A percentile compares a stretch with the other conserved stretches of the same genome.
Evolutionary conservation across 2,797 vertebrate genomes (phyloP).

Genomic region (Enteromius unitaeniatus): DNA sequence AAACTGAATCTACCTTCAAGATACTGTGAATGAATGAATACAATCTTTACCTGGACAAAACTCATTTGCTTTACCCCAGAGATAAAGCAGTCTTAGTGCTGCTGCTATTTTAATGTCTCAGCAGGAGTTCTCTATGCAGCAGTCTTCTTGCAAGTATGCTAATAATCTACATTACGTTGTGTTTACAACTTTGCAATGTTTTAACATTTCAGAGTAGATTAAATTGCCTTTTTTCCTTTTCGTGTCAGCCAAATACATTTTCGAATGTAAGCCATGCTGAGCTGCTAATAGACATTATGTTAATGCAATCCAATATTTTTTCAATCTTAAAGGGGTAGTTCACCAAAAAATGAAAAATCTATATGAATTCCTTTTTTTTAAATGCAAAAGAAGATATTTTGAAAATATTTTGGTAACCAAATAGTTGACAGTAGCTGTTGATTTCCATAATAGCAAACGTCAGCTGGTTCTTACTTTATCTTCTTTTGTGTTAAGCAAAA

Average conservation of each 20-base stretch:
- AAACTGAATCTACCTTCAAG: background rate
- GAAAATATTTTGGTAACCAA: background rate
- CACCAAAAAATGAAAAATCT: background rate
- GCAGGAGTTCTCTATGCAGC: background rate
- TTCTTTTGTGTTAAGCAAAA: background rate
- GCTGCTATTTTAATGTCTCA: background rate
- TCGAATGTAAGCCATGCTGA: constrained; percentile 4
- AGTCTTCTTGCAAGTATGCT: constrained; percentile 4
- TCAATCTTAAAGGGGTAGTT: background rate
- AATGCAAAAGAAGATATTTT: background rate
- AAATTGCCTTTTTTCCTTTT: background rate
- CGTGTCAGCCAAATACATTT: background rate
- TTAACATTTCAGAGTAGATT: background rate
- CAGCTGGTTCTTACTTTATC: background rate
- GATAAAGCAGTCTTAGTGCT: background rate
- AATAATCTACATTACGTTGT: constrained; percentile 1
- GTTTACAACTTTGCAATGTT: background rate
- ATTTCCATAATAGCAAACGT: background rate
- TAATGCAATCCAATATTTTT: background rate
- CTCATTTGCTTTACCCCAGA: background rate
- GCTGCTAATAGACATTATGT: constrained; percentile 1
- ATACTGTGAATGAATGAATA: background rate
- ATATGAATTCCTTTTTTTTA: background rate
- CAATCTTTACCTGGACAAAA: background rate
- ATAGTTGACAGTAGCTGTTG: background rate